A percentile compares a stretch with the other conserved stretches of the same genome.
Conservation (phyloP, 53 echinoderm and acorn worm genomes). For the Astropecten irregularis region DNA sequence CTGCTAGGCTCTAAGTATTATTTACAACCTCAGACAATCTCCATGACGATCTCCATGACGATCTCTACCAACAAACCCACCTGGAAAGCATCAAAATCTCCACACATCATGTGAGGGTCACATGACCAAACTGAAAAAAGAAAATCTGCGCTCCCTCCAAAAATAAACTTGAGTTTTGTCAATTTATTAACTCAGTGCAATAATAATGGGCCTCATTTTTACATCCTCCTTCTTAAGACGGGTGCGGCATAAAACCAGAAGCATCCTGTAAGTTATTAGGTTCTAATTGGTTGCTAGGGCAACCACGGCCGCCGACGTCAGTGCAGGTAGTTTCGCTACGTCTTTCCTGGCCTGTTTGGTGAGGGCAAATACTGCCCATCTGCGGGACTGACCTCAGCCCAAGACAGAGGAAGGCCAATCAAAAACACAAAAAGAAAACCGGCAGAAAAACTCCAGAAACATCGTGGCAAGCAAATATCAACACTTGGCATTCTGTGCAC, state of each 20-base stretch:
- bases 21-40: no score
- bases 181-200: conserved; percentile 20
- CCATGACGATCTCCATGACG: no score
- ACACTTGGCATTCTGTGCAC: no score
- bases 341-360: conserved; percentile 25
- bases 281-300: conserved; percentile 48
- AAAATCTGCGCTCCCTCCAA: neutral
- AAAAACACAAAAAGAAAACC: no score
- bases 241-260: no score
- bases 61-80: no score
- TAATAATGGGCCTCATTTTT: no score
- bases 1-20: neutral
- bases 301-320: conserved; percentile 39
- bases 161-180: neutral
- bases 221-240: no score
- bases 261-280: conserved; percentile 38
- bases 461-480: no score
- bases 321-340: conserved; percentile 24
- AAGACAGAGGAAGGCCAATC: no score
- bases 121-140: conserved; percentile 5
- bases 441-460: no score
- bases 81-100: neutral
- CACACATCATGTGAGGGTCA: conserved; percentile 24
- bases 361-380: neutral
- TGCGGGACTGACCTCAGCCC: no score